Percentiles rank a stretch among this genome's conserved stretches.
Evolutionary conservation across 2,888 invertebrate species (phyloP).

Genomic region (Eristalis intricaria): DNA sequence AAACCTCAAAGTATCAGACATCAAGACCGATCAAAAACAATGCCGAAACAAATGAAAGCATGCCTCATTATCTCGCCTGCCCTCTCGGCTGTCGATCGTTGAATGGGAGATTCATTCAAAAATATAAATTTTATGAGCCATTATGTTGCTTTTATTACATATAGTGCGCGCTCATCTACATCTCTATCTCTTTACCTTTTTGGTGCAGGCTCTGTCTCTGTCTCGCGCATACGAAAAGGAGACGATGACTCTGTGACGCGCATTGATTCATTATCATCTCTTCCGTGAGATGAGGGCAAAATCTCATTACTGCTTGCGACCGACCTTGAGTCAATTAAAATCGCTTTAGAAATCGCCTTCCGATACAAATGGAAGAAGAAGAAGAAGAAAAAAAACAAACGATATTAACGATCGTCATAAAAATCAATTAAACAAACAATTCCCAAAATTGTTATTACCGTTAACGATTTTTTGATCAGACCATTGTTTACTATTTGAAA

Average conservation of each 20-base stretch:
- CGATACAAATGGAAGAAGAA: constrained; percentile 30
- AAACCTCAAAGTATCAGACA: constrained; percentile 17
- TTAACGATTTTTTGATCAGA: constrained; percentile 69
- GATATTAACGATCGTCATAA: constrained; percentile 75
- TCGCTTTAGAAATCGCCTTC: constrained; percentile 43
- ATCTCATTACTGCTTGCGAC: constrained; percentile 26
- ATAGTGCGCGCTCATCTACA: background rate
- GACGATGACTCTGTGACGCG: constrained; percentile 13
- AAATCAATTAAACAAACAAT: constrained; percentile 76
- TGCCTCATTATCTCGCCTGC: constrained; percentile 34
- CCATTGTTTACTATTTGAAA: constrained; percentile 43
- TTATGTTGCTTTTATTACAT: constrained; percentile 63
- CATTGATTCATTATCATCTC: constrained; percentile 43
- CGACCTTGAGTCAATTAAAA: constrained; percentile 69
- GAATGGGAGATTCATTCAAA: constrained; percentile 40
- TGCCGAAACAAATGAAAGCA: constrained; percentile 28
- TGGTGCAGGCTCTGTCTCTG: background rate
- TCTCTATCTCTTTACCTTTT: constrained; percentile 5
- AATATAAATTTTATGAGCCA: constrained; percentile 58
- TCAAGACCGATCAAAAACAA: constrained; percentile 26
- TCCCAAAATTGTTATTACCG: constrained; percentile 55
- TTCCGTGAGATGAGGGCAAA: constrained; percentile 29
- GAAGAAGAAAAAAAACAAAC: constrained; percentile 51
- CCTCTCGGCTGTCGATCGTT: constrained; percentile 10
- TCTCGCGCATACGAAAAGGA: background rate